Evolutionary conservation across 37 sponge, comb jelly and placozoan species (phyloP), one percentile per base, ranked within the genome.

Genomic region (Geodia barretti): DNA sequence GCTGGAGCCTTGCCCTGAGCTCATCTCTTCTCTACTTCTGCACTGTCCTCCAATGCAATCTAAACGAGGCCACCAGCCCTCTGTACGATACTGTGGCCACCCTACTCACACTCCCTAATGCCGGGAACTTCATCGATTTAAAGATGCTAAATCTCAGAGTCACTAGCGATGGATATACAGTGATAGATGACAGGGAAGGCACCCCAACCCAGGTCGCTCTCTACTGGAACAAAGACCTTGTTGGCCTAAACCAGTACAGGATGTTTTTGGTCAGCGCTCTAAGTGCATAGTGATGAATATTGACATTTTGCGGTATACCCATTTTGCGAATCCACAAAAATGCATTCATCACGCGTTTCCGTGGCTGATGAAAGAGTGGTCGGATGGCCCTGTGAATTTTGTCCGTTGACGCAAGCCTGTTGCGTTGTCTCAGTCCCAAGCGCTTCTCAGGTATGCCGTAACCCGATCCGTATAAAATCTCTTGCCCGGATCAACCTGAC

Each of bases 61-160:
- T 47, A 14, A 47, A 47, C 14, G 54, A 17, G 54, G 54, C 54
- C 54, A 47, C 54, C 14, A 47, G 54, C 54, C 71, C 39, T 33
- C 39, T 83, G 14, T 83, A 39, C 41, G 84, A 83, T 67, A 33
- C 76, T 7, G 70, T 58, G 20, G 84, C 69, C 7, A 68, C 76
- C 0, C 61, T 83, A 5, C 37, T 83, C 61, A 62, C 64, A 3
- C n/a, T 83, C 19, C 60, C 61, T 35, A 32, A 40, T 35, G 75
- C 69, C 0, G 36, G 9, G 1, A 59, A 65, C 20, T 83, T 47
- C 36, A 1, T 83, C 17, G 39, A 41, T 0, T 83, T 59, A 21
- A 41, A 67, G 2, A 32, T 30, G 3, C 41, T 83, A 28, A 75
- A 59, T 41, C 26, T 83, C 25, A 35, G 42, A 42, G 76, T 83